These are phyloP conservation scores for Nesidiocoris tenuis DNA, from an alignment of 2,888 invertebrate genomes.

Conservation along the genomic window DNA sequence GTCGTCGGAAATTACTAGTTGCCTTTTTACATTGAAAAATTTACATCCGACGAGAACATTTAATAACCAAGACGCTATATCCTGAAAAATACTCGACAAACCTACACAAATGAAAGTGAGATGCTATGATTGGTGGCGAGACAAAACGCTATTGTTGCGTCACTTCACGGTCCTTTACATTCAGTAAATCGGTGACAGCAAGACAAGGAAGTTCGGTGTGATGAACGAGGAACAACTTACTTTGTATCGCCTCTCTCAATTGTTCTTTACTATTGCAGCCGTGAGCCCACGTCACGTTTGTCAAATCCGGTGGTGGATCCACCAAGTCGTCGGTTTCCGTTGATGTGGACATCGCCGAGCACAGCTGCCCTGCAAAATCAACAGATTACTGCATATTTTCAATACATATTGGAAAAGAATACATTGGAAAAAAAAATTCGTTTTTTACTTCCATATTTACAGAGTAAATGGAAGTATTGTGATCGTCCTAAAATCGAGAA, in stretches of 20 bases:
- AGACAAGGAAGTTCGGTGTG: background rate
- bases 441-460: no score
- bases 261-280: constrained; percentile 72
- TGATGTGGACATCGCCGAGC: constrained; percentile 5
- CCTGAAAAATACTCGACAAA: background rate
- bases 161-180: background rate
- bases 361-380: constrained; percentile 3
- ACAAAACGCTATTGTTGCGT: background rate
- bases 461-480: no score
- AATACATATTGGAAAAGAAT: no score
- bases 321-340: constrained; percentile 51
- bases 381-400: background rate
- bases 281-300: constrained; percentile 79
- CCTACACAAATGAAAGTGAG: background rate
- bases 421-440: no score
- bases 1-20: no score
- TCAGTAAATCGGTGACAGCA: background rate
- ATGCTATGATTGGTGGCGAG: background rate
- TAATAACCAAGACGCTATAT: no score
- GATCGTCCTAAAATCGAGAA: background rate
- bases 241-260: constrained; percentile 55
- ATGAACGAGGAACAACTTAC: background rate
- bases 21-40: no score
- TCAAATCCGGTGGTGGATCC: constrained; percentile 61
- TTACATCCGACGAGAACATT: no score